phyloP scores from a whole-genome alignment of 2,888 invertebrate species.

The Calliscelio sp. region DNA sequence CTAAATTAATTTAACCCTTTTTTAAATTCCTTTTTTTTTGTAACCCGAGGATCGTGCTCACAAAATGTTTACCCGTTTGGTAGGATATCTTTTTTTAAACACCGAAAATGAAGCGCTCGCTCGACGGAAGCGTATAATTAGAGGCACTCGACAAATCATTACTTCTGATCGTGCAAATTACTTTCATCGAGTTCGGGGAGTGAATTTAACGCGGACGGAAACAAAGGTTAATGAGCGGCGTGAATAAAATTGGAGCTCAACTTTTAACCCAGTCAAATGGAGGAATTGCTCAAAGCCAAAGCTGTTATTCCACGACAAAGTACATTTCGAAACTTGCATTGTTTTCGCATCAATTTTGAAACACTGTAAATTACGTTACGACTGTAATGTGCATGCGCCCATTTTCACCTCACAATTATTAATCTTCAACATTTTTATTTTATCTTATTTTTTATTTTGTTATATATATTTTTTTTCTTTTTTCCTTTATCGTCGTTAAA shows the following conservation, averaged over 20 bases:
- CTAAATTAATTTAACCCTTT: too few species aligned
- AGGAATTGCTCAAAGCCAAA: conserved; percentile 52
- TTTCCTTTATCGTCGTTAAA: too few species aligned
- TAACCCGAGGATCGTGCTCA: neutral
- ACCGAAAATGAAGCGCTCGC: conserved; percentile 46
- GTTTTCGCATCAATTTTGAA: conserved; percentile 36
- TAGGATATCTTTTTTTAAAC: conserved; percentile 26
- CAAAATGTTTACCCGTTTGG: conserved; percentile 10
- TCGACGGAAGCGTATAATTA: conserved; percentile 61
- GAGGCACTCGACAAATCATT: conserved; percentile 68
- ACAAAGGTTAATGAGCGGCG: conserved; percentile 69
- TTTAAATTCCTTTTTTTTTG: too few species aligned
- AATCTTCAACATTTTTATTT: too few species aligned
- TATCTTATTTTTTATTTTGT: too few species aligned
- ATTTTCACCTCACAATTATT: too few species aligned
- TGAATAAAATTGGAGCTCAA: conserved; percentile 67
- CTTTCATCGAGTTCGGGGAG: conserved; percentile 66
- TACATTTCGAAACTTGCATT: conserved; percentile 39
- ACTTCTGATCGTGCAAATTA: conserved; percentile 69
- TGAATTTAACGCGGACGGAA: conserved; percentile 61
- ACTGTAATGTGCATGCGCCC: neutral
- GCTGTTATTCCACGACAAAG: conserved; percentile 44
- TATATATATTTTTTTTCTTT: too few species aligned
- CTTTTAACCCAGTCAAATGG: conserved; percentile 57
- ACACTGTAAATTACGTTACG: conserved; percentile 40